Percentiles rank a stretch among this genome's conserved stretches.
Conservation (phyloP, 1,140 invertebrate species). For the Scaptomyza hsui region DNA sequence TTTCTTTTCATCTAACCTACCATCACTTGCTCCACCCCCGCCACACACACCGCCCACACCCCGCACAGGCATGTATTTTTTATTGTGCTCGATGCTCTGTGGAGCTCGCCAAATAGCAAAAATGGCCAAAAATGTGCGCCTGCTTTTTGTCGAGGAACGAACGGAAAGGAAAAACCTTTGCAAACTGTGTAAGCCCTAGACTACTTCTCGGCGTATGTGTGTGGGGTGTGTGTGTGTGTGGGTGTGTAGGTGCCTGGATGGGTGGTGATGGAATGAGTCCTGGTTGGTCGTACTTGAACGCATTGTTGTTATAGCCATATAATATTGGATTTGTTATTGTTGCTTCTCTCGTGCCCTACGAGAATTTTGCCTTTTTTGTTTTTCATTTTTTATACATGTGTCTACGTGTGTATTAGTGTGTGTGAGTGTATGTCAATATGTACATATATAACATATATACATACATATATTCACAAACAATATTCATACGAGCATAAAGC, state of each 20-base stretch:
- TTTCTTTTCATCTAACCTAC: neutral
- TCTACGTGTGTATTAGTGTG: conserved; percentile 7
- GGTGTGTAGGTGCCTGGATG: neutral
- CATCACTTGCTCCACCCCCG: neutral
- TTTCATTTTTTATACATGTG: conserved; percentile 16
- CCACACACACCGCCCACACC: too few relatives aligned
- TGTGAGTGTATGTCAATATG: conserved; percentile 27
- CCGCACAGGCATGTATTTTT: neutral
- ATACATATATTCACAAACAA: conserved; percentile 60
- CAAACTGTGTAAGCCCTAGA: conserved; percentile 6
- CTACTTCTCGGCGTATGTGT: neutral
- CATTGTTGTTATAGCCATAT: conserved; percentile 72
- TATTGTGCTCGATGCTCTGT: neutral
- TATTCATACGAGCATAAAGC: conserved; percentile 64
- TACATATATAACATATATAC: conserved; percentile 26
- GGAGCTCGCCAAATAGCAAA: conserved; percentile 49
- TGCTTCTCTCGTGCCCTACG: conserved; percentile 48
- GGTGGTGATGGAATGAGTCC: neutral
- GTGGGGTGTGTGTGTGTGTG: neutral
- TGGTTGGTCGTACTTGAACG: conserved; percentile 47
- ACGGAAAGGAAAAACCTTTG: conserved; percentile 21
- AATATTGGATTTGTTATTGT: conserved; percentile 80
- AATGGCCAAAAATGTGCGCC: conserved; percentile 66
- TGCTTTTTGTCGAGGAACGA: conserved; percentile 8
- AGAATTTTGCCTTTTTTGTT: conserved; percentile 35